A percentile compares a stretch with the other conserved stretches of the same genome.
phyloP scores from a whole-genome alignment of 2,888 invertebrate species.

The Cerastis leucographa region DNA sequence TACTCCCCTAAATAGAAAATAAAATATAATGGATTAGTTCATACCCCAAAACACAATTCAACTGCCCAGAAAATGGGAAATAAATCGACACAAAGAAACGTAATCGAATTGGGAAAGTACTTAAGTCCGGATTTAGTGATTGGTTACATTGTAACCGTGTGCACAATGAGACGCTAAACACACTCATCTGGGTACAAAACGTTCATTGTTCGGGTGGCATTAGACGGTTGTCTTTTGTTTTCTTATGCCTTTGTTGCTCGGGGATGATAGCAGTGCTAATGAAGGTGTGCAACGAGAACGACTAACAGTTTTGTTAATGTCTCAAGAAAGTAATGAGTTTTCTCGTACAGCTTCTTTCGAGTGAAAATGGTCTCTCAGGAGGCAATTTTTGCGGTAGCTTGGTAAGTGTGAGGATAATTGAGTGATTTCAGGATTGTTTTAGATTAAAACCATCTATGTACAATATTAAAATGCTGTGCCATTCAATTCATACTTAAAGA shows the following conservation, averaged over 20 bases:
- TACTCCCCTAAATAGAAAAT: conserved; percentile 11
- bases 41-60: conserved; percentile 31
- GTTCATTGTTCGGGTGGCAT: conserved; percentile 29
- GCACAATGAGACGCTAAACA: conserved; percentile 45
- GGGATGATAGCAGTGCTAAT: conserved; percentile 44
- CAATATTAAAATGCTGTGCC: neutral
- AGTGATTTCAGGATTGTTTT: neutral
- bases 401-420: neutral
- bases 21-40: conserved; percentile 23
- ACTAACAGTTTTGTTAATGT: conserved; percentile 39
- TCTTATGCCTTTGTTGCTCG: conserved; percentile 56
- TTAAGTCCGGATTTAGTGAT: conserved; percentile 52
- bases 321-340: conserved; percentile 32
- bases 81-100: conserved; percentile 46
- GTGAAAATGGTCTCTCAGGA: neutral
- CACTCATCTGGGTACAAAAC: conserved; percentile 36
- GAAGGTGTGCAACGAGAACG: conserved; percentile 46
- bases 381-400: neutral
- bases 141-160: conserved; percentile 53
- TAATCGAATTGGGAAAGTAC: conserved; percentile 53
- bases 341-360: conserved; percentile 14
- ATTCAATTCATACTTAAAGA: neutral
- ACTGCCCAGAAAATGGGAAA: conserved; percentile 34
- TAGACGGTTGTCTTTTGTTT: conserved; percentile 50
- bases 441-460: neutral